phyloP scores from a whole-genome alignment of 2,888 invertebrate genomes.

The Scaptomyza tumidula region DNA sequence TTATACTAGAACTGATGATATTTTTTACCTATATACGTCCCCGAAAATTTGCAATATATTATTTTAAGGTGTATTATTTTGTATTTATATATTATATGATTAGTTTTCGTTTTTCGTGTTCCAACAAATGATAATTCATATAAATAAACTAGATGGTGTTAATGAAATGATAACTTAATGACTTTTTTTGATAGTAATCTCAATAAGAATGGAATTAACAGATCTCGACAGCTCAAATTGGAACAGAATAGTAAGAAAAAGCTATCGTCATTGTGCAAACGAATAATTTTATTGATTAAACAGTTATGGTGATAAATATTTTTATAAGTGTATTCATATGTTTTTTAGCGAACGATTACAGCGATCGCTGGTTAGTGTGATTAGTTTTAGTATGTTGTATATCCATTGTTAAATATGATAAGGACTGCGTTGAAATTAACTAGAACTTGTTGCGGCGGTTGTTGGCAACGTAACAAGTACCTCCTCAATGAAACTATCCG shows the following conservation, averaged over 20 bases:
- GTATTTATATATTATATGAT: conserved; percentile 24
- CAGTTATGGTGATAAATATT: conserved; percentile 72
- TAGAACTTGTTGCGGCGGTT: conserved; percentile 64
- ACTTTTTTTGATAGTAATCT: neutral
- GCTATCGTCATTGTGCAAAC: conserved; percentile 68
- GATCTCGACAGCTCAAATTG: too few relatives aligned
- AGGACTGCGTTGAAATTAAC: conserved; percentile 57
- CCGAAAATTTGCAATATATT: conserved; percentile 59
- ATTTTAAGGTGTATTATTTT: conserved; percentile 38
- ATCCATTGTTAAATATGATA: conserved; percentile 30
- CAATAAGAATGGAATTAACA: neutral
- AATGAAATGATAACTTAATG: neutral
- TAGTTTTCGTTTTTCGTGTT: conserved; percentile 41
- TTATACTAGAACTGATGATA: conserved; percentile 69
- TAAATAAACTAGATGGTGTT: conserved; percentile 13
- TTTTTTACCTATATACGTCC: conserved; percentile 54
- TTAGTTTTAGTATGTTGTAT: conserved; percentile 11
- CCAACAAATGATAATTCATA: conserved; percentile 44
- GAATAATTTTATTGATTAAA: conserved; percentile 79
- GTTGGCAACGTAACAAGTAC: conserved; percentile 81
- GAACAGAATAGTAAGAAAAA: neutral
- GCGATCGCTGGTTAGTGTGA: conserved; percentile 26
- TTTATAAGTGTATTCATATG: conserved; percentile 46
- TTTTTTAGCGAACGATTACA: conserved; percentile 21
- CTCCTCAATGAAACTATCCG: conserved; percentile 82